Evolutionary conservation across 2,888 invertebrate species (phyloP).

Genomic region (Thumatha senex): DNA sequence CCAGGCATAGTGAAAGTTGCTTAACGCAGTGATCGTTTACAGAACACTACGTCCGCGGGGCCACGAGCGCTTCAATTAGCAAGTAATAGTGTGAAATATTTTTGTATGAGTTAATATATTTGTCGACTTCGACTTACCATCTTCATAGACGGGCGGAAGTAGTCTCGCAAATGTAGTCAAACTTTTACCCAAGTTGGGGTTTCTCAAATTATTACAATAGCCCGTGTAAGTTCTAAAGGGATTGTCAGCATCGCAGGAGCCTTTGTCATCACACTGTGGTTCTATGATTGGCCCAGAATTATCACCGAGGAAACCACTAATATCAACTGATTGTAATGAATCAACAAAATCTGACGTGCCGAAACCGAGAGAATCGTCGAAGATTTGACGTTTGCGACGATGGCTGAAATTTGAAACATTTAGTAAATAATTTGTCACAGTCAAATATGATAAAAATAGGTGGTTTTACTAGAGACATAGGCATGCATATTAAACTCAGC

Average conservation of each 20-base stretch:
- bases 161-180: conserved; percentile 93
- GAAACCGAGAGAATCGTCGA: conserved; percentile 82
- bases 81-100: too few relatives aligned
- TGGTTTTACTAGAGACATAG: too few relatives aligned
- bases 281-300: conserved; percentile 85
- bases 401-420: conserved; percentile 47
- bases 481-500: too few relatives aligned
- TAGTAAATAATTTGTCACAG: not conserved
- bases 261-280: conserved; percentile 88
- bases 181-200: conserved; percentile 92
- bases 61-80: too few relatives aligned
- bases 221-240: conserved; percentile 91
- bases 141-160: conserved; percentile 93
- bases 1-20: too few relatives aligned
- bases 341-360: conserved; percentile 86
- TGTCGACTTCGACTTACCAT: conserved; percentile 80
- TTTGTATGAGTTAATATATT: too few relatives aligned
- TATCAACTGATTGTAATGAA: conserved; percentile 90
- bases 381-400: conserved; percentile 89
- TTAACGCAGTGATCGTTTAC: too few relatives aligned
- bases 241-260: conserved; percentile 87
- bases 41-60: too few relatives aligned
- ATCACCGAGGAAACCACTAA: conserved; percentile 87
- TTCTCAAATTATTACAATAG: conserved; percentile 93
- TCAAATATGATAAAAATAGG: too few relatives aligned